These are phyloP conservation scores for Anarhynchus alexandrinus DNA, from an alignment of 2,113 vertebrate species.

Conservation along the genomic window DNA sequence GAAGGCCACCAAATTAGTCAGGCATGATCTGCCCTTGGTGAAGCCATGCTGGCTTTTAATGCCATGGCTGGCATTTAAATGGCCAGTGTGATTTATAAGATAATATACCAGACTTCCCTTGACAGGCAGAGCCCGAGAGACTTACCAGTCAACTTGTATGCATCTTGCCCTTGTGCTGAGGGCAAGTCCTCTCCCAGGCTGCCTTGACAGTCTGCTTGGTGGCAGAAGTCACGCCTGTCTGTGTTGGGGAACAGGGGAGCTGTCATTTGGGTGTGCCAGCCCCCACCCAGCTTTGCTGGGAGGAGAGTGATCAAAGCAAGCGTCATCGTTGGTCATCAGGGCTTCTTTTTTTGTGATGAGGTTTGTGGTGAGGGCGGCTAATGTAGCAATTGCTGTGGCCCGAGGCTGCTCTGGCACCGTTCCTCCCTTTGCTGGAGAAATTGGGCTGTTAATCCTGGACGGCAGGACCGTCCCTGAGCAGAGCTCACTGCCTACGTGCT, in stretches of 20 bases:
- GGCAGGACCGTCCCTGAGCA: fast-evolving
- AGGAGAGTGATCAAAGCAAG: background rate
- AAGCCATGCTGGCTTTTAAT: too few relatives aligned
- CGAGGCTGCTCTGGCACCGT: background rate
- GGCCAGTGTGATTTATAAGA: background rate
- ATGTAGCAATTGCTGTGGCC: fast-evolving
- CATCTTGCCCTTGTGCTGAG: background rate
- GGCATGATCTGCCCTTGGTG: too few relatives aligned
- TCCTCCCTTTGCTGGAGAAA: background rate
- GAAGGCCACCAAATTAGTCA: too few relatives aligned
- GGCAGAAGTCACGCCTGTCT: fast-evolving
- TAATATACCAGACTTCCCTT: background rate
- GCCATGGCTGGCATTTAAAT: too few relatives aligned
- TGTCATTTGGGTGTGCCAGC: background rate
- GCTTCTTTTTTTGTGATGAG: too few relatives aligned
- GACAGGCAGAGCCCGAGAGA: background rate
- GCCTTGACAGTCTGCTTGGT: background rate
- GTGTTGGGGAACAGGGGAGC: fast-evolving
- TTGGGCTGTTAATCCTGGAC: background rate
- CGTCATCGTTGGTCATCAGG: fast-evolving
- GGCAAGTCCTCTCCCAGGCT: background rate
- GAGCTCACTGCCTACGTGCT: background rate
- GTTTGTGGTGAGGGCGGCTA: background rate
- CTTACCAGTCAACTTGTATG: background rate
- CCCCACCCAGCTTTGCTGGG: background rate